Conservation (phyloP, 2,888 invertebrate species). For the Pyrrhosoma nymphula region DNA sequence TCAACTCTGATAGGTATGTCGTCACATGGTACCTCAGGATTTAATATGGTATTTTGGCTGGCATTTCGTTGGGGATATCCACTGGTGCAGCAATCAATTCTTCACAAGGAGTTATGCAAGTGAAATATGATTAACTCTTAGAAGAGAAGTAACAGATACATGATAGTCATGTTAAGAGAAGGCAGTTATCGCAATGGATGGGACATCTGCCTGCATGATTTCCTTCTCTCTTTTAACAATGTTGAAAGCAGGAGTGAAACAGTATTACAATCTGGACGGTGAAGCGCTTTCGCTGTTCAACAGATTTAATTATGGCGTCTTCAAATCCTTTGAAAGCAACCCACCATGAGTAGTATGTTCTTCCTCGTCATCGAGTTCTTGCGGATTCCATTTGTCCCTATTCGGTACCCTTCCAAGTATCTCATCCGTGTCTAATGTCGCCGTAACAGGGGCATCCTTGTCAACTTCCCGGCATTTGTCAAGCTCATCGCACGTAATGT, state of each 20-base stretch:
- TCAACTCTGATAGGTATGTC: too few relatives aligned
- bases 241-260: neutral
- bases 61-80: too few relatives aligned
- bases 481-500: neutral
- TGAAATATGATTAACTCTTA: too few relatives aligned
- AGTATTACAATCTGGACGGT: neutral
- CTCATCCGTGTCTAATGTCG: neutral
- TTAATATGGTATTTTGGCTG: too few relatives aligned
- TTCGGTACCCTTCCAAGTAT: too few relatives aligned
- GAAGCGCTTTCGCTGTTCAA: neutral
- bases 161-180: too few relatives aligned
- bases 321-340: too few relatives aligned
- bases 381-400: neutral
- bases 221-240: neutral
- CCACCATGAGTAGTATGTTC: neutral
- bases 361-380: neutral
- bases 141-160: too few relatives aligned
- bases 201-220: neutral
- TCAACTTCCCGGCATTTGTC: neutral
- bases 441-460: neutral
- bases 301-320: neutral
- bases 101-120: too few relatives aligned
- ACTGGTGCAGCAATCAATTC: too few relatives aligned
- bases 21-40: too few relatives aligned
- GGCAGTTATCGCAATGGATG: too few relatives aligned